Base-by-base conservation (phyloP, 2,797 vertebrate genomes). In the Sebastes goodei region DNA sequence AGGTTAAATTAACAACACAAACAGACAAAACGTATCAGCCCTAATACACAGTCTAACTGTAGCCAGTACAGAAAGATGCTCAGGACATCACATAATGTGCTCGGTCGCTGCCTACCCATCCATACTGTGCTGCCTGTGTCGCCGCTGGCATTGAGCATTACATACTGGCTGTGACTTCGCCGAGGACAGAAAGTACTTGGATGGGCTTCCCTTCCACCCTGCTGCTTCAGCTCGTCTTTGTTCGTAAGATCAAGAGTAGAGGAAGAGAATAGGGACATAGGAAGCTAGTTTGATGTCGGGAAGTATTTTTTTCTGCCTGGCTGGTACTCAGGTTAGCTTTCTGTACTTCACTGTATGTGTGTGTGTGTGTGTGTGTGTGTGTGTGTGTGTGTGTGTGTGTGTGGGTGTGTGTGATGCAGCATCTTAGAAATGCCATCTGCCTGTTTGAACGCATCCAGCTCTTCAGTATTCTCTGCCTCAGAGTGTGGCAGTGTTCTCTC, bases 141-240 rank as follows among this genome's bases (percentile, higher is more conserved):
- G 71, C 88, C 32, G 29, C 78, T 65, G 89, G 85, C 90, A 77
- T 42, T 33, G 49, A 87, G 79, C 71, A 61, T 7, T 72, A 81
- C 90, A 78, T 59, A 67, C 77, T 83, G 80, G 73, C 87, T 83
- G 78, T 60, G 84, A 84, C 79, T 90, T 59, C 3, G 0, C 57
- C 9, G 69, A 85, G 82, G 75, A 90, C 83, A 85, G 77, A 74
- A 38, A 75, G 76, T 55, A 81, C 87, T 90, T 76, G 86, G 88
- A 89, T 14, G 74, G 82, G 71, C 78, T 88, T 88, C 86, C 81
- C 83, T 84, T 91, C 83, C 72, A 74, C 76, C 71, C 69, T 78
- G 71, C 86, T 88, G 85, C 86, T 88, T 82, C 78, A 60, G 78
- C 71, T 78, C 33, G 1, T 76, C 85, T 90, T 88, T 90, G 70